Conservation (phyloP, 2,888 invertebrate genomes). For the Acleris laterana region DNA sequence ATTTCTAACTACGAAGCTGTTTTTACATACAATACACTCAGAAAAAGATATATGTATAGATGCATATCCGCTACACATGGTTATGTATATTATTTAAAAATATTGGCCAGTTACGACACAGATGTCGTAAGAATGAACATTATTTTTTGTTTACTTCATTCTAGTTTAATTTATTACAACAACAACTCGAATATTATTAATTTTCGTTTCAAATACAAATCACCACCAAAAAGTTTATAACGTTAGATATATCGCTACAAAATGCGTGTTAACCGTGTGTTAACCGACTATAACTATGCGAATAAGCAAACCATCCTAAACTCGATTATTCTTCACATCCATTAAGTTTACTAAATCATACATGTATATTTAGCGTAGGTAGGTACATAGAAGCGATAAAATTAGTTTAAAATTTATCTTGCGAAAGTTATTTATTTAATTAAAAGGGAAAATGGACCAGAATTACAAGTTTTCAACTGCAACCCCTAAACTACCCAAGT, state of each 20-base stretch:
- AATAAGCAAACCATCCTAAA: conserved; percentile 32
- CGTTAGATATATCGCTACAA: conserved; percentile 36
- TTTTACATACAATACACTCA: conserved; percentile 67
- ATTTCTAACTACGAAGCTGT: conserved; percentile 70
- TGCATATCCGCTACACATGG: conserved; percentile 47
- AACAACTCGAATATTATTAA: conserved; percentile 63
- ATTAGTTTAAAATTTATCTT: conserved; percentile 20
- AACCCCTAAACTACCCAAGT: conserved; percentile 43
- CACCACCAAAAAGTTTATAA: conserved; percentile 54
- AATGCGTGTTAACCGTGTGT: conserved; percentile 16
- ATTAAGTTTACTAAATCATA: conserved; percentile 20
- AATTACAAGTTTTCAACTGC: conserved; percentile 13
- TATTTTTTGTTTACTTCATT: conserved; percentile 51
- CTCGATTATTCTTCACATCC: conserved; percentile 26
- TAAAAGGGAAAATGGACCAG: conserved; percentile 40
- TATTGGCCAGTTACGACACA: conserved; percentile 58
- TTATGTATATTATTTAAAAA: conserved; percentile 52
- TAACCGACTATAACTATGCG: conserved; percentile 31
- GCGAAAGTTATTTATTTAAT: conserved; percentile 11
- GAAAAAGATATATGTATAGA: conserved; percentile 57
- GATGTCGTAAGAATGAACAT: conserved; percentile 57
- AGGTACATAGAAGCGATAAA: conserved; percentile 24
- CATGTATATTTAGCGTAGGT: conserved; percentile 9
- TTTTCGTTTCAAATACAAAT: conserved; percentile 66
- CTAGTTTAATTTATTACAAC: conserved; percentile 56